Percentiles rank a stretch among this genome's conserved stretches.
Conservation (phyloP, 2,797 vertebrate genomes). For the Craterocephalus amniculus region DNA sequence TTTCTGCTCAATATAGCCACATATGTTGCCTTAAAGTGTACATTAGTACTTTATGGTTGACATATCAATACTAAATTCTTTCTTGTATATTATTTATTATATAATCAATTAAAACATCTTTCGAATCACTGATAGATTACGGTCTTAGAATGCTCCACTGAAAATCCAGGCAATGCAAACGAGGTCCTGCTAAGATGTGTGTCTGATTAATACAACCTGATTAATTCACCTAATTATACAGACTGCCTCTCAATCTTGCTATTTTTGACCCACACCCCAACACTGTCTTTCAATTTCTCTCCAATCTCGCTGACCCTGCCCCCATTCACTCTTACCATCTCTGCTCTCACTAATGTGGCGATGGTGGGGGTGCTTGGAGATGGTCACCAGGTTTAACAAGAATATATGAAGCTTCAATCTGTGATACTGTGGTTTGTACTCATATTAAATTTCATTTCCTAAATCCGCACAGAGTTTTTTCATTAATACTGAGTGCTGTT, state of each 20-base stretch:
- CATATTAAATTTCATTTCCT: constrained; percentile 56
- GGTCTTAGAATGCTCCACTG: background rate
- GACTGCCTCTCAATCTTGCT: constrained; percentile 35
- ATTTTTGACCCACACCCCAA: constrained; percentile 29
- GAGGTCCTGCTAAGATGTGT: constrained; percentile 24
- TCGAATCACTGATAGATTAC: constrained; percentile 14
- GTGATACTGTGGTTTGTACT: constrained; percentile 32
- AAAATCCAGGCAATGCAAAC: constrained; percentile 27
- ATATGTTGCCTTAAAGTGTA: background rate
- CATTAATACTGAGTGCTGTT: constrained; percentile 67
- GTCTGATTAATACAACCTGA: constrained; percentile 62
- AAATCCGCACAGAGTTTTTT: constrained; percentile 57
- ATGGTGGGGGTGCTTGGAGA: background rate
- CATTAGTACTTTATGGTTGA: background rate
- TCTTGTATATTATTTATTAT: too few relatives aligned
- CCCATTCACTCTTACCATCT: constrained; percentile 9
- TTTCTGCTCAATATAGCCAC: background rate
- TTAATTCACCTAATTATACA: constrained; percentile 58
- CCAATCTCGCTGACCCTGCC: constrained; percentile 24
- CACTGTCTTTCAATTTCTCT: constrained; percentile 20
- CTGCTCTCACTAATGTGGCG: background rate
- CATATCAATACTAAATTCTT: background rate
- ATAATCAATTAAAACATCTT: background rate
- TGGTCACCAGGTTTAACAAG: constrained; percentile 32
- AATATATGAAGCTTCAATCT: constrained; percentile 40